phyloP scores from a whole-genome alignment of 2,113 vertebrate genomes.

The Porphyrio hochstetteri region DNA sequence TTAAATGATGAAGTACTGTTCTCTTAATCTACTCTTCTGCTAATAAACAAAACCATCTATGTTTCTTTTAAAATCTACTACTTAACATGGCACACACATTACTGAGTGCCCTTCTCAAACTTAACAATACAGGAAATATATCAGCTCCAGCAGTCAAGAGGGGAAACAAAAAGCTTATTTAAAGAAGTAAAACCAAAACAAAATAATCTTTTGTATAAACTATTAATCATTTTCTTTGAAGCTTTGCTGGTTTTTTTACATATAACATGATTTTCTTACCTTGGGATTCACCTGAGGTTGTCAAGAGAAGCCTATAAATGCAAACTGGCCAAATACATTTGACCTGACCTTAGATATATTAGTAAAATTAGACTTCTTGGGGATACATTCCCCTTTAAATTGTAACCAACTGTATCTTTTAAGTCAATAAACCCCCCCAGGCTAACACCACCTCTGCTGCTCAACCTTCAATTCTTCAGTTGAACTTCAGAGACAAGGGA shows the following conservation, averaged over 20 bases:
- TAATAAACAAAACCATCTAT: background rate
- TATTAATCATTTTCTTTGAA: background rate
- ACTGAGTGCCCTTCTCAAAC: background rate
- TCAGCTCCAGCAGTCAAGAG: background rate
- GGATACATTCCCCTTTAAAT: background rate
- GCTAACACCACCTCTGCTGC: constrained; percentile 16
- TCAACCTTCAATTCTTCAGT: constrained; percentile 30
- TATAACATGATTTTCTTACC: background rate
- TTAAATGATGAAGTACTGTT: background rate
- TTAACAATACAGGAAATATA: background rate
- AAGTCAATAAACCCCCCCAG: constrained; percentile 46
- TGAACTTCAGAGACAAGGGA: constrained; percentile 41
- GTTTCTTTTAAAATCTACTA: background rate
- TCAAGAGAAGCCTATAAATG: background rate
- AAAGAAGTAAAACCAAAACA: background rate
- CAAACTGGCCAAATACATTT: background rate
- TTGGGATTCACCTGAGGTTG: background rate
- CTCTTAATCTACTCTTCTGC: background rate
- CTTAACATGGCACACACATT: background rate
- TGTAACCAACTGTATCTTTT: background rate
- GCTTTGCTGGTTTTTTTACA: background rate
- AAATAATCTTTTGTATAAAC: background rate
- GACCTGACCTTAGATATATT: background rate
- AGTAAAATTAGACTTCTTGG: background rate
- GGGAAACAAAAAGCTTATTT: background rate